A percentile compares a stretch with the other conserved stretches of the same genome.
phyloP scores from a whole-genome alignment of 2,797 vertebrate species.

The Danio kyathit region DNA sequence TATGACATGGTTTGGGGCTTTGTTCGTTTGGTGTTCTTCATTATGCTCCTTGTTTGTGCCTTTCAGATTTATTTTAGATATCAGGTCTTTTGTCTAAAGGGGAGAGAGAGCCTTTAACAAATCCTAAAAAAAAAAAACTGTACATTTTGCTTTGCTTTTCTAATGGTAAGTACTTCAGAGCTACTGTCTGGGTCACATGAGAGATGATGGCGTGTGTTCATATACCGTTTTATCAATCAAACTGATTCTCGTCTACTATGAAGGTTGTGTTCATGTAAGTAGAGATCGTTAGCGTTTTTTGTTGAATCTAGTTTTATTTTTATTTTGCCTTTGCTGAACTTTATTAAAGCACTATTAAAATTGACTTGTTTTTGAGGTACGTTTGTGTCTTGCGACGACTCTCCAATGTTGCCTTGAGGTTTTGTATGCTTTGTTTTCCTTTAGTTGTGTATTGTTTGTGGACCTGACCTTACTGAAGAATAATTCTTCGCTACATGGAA shows the following conservation, averaged over 20 bases:
- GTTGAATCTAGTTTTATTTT: slow-evolving; percentile 73
- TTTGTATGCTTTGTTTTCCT: background rate
- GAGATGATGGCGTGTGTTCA: slow-evolving; percentile 87
- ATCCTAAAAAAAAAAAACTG: slow-evolving; percentile 61
- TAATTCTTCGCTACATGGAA: too few relatives aligned
- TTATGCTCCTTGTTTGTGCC: slow-evolving; percentile 69
- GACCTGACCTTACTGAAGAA: too few relatives aligned
- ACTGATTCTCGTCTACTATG: slow-evolving; percentile 78
- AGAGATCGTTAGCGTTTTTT: slow-evolving; percentile 83
- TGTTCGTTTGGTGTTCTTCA: slow-evolving; percentile 29
- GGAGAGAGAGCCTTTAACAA: slow-evolving; percentile 51
- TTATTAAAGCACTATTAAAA: slow-evolving; percentile 54
- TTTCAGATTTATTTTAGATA: slow-evolving; percentile 64
- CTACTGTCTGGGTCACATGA: slow-evolving; percentile 88
- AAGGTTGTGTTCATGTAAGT: slow-evolving; percentile 84
- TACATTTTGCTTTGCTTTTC: slow-evolving; percentile 70
- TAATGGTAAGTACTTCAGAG: slow-evolving; percentile 81
- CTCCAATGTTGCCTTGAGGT: background rate
- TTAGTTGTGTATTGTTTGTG: too few relatives aligned
- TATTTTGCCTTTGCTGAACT: slow-evolving; percentile 47
- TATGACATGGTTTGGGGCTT: slow-evolving; percentile 51
- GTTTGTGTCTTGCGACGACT: background rate
- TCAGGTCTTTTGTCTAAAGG: slow-evolving; percentile 57
- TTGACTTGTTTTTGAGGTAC: background rate
- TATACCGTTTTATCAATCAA: slow-evolving; percentile 84